Base-by-base conservation (phyloP, 2,888 invertebrate species). In the Kryphioiulus occultus region DNA sequence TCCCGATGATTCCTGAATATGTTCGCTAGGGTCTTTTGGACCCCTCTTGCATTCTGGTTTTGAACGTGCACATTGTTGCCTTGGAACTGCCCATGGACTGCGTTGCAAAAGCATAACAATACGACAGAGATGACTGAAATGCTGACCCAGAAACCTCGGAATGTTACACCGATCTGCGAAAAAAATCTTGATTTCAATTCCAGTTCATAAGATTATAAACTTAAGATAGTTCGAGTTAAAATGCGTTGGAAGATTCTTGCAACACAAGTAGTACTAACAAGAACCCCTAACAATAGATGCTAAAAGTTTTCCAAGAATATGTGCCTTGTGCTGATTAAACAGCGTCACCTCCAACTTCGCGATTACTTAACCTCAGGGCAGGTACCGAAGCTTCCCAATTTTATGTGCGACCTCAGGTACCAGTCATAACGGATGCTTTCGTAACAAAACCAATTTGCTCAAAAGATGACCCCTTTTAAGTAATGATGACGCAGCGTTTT, bases 361-460 rank as follows among this genome's bases (percentile, higher is more conserved):
- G 53, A 53, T 53, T 53, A 53, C 53, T 53, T 53, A 53, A 26
- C 26, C 22, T 26, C 68, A 9, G 26, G 68, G 26, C 5, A 22
- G 68, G 68, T 68, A 68, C 26, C 68, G 9, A 2, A 53, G 53
- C 3, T 19, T n/a, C 53, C 53, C n/a, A n/a, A 53, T 53, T 53
- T 53, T n/a, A n/a, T 53, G 53, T 26, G 68, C n/a, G 68, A 68
- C 68, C 68, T 68, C 68, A 26, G 53, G 5, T 53, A 15, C 53
- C 26, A 59, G 59, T 26, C 68, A 68, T 68, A 68, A 68, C 12
- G 68, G 68, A 26, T 68, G 68, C n/a, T 59, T 59, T 22, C 59
- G 59, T 68, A 68, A 68, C 26, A 26, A 68, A 68, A 68, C 68
- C 68, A 68, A 68, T 68, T 68, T 68, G 68, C 68, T 68, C 68